A percentile compares a stretch with the other conserved stretches of the same genome.
Evolutionary conservation across 1,140 invertebrate species (phyloP).

Genomic region (Tribolium castaneum): DNA sequence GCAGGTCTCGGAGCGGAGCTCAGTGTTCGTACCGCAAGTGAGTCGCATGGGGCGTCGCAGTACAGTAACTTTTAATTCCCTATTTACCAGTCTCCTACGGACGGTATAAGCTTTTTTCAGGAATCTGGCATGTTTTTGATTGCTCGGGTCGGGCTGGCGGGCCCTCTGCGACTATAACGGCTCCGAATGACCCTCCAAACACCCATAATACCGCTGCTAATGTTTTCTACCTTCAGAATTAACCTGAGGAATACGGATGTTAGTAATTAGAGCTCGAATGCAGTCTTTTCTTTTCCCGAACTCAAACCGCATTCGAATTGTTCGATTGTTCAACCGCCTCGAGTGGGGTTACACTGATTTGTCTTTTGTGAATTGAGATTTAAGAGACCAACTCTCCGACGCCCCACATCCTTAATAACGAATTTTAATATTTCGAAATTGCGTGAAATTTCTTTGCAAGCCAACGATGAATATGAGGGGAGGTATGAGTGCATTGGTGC

Average conservation of each 20-base stretch:
- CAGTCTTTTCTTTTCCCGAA: slow-evolving; percentile 46
- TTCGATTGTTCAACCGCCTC: slow-evolving; percentile 45
- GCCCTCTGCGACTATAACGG: slow-evolving; percentile 57
- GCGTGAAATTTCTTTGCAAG: no score
- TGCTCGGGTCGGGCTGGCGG: slow-evolving; percentile 55
- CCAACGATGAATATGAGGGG: not conserved
- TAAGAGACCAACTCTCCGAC: slow-evolving; percentile 44
- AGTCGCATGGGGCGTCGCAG: slow-evolving; percentile 46
- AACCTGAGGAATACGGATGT: slow-evolving; percentile 58
- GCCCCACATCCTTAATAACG: slow-evolving; percentile 16
- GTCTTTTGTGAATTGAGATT: slow-evolving; percentile 49
- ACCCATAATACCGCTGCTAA: slow-evolving; percentile 60
- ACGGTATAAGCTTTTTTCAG: slow-evolving; percentile 55
- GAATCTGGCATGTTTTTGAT: slow-evolving; percentile 60
- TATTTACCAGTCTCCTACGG: slow-evolving; percentile 53
- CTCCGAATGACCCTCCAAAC: slow-evolving; percentile 57
- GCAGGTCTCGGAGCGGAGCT: slow-evolving; percentile 15
- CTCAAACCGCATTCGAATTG: slow-evolving; percentile 47
- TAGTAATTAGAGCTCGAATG: slow-evolving; percentile 56
- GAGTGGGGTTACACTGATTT: slow-evolving; percentile 40
- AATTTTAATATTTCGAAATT: slow-evolving; percentile 20
- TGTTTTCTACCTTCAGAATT: slow-evolving; percentile 60
- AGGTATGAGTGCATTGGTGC: not conserved
- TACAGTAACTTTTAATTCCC: slow-evolving; percentile 59
- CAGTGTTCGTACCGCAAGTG: slow-evolving; percentile 42